A percentile compares a stretch with the other conserved stretches of the same genome.
phyloP scores from a whole-genome alignment of 2,888 invertebrate species.

The Slavum lentiscoides region DNA sequence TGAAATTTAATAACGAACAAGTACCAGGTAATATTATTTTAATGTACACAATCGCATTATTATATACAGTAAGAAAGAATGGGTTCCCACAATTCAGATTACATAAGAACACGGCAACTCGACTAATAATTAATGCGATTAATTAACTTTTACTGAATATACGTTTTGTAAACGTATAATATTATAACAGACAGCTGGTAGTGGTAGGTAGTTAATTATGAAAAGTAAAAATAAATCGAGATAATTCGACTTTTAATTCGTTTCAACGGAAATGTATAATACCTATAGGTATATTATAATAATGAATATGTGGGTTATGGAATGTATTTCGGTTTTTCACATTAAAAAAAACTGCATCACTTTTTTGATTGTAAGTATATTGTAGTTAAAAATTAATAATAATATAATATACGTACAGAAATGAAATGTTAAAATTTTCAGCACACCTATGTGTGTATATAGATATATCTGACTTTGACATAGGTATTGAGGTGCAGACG shows the following conservation, averaged over 20 bases:
- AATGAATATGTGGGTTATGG: too few relatives aligned
- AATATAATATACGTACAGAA: neutral
- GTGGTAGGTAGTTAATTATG: conserved; percentile 5
- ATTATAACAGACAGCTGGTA: too few relatives aligned
- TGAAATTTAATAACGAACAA: conserved; percentile 90
- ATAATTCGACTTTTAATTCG: neutral
- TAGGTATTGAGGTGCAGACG: too few relatives aligned
- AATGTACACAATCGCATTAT: neutral
- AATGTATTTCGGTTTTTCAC: too few relatives aligned
- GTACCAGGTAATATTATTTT: conserved; percentile 75
- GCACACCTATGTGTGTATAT: too few relatives aligned
- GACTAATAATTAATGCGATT: too few relatives aligned
- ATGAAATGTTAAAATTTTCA: neutral
- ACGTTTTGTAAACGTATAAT: neutral
- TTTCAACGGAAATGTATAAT: neutral
- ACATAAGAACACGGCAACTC: neutral
- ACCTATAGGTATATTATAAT: too few relatives aligned
- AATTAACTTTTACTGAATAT: neutral
- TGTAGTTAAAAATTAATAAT: too few relatives aligned
- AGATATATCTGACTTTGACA: too few relatives aligned
- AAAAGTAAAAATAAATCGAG: neutral
- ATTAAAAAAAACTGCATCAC: too few relatives aligned
- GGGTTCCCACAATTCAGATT: neutral
- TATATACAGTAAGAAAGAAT: neutral
- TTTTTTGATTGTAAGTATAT: too few relatives aligned